Evolutionary conservation across 2,797 vertebrate genomes (phyloP).

Genomic region (Bradypodion ventrale): DNA sequence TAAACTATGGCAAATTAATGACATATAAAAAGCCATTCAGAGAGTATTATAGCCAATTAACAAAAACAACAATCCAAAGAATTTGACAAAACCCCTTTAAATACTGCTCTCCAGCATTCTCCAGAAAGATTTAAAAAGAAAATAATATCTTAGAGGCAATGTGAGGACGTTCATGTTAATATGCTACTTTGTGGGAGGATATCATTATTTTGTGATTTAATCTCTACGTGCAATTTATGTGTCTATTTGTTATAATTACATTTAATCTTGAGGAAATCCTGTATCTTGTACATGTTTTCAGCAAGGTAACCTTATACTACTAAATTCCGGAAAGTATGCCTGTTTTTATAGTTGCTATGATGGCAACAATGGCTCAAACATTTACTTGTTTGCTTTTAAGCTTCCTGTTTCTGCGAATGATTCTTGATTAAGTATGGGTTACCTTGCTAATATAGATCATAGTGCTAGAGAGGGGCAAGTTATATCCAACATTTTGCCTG

Average conservation of each 20-base stretch:
- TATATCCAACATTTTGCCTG: slow-evolving; percentile 42
- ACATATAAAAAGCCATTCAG: slow-evolving; percentile 30
- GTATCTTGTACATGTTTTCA: slow-evolving; percentile 56
- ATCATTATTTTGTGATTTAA: slow-evolving; percentile 63
- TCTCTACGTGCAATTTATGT: slow-evolving; percentile 51
- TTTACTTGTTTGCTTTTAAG: slow-evolving; percentile 60
- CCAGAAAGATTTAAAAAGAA: slow-evolving; percentile 43
- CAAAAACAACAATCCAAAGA: slow-evolving; percentile 45
- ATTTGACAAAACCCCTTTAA: slow-evolving; percentile 46
- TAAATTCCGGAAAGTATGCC: slow-evolving; percentile 54
- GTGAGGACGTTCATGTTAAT: too few relatives aligned
- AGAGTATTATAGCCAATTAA: slow-evolving; percentile 41
- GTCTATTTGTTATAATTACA: slow-evolving; percentile 48
- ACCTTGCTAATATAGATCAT: slow-evolving; percentile 58
- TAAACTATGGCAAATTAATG: slow-evolving; percentile 43
- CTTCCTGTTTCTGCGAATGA: slow-evolving; percentile 48
- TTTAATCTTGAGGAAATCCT: slow-evolving; percentile 67
- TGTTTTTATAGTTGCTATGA: slow-evolving; percentile 60
- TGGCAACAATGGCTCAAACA: slow-evolving; percentile 39
- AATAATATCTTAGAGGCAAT: slow-evolving; percentile 49
- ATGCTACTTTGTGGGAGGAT: slow-evolving; percentile 49
- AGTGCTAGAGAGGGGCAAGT: slow-evolving; percentile 50
- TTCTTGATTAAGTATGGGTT: slow-evolving; percentile 39
- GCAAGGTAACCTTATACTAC: slow-evolving; percentile 51
- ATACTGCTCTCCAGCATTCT: slow-evolving; percentile 41